phyloP scores from a whole-genome alignment of 1,140 invertebrate species.

The Elymnias hypermnestra region DNA sequence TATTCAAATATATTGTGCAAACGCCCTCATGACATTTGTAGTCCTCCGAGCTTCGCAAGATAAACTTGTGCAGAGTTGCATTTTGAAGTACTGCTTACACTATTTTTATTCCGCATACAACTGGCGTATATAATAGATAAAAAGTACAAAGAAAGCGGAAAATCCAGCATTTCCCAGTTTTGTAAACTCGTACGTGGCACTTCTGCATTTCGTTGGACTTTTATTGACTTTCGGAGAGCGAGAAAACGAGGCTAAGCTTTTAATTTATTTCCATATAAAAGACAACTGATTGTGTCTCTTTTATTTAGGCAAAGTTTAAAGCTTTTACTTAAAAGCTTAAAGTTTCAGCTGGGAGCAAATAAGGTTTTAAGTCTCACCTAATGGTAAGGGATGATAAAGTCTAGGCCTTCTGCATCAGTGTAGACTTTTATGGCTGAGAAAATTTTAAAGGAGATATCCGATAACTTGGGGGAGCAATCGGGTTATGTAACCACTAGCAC shows the following conservation, averaged over 20 bases:
- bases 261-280: neutral
- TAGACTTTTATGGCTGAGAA: too few relatives aligned
- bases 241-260: neutral
- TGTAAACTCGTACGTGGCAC: conserved; percentile 2
- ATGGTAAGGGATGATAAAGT: too few relatives aligned
- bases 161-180: conserved; percentile 6
- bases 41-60: neutral
- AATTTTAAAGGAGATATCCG: too few relatives aligned
- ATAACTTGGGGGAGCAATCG: too few relatives aligned
- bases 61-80: neutral
- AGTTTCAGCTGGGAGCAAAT: too few relatives aligned
- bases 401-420: too few relatives aligned
- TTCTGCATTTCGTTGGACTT: neutral
- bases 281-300: neutral
- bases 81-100: neutral
- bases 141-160: conserved; percentile 2
- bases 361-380: too few relatives aligned
- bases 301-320: neutral
- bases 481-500: too few relatives aligned
- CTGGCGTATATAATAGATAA: neutral
- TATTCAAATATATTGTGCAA: too few relatives aligned
- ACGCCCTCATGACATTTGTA: neutral
- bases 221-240: neutral
- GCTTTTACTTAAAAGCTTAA: too few relatives aligned
- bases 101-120: neutral